Percentiles rank a stretch among this genome's conserved stretches.
phyloP scores from a whole-genome alignment of 1,140 invertebrate species.

The Ylistrum balloti region DNA sequence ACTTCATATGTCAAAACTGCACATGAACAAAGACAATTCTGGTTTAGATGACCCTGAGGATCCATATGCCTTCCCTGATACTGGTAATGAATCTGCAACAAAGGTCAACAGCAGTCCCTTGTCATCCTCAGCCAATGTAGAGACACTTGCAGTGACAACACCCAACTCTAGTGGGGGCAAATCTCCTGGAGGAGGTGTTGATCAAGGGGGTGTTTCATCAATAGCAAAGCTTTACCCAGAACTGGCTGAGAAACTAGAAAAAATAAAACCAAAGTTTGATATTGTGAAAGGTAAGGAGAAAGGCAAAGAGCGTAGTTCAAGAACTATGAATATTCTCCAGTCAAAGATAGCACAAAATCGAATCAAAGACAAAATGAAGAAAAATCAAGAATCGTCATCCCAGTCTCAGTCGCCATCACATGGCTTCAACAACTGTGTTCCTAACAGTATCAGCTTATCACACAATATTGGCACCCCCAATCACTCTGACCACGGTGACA shows the following conservation, averaged over 20 bases:
- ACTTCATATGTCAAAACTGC: conserved; percentile 50
- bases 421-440: conserved; percentile 54
- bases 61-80: conserved; percentile 85
- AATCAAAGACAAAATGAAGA: conserved; percentile 83
- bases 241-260: conserved; percentile 80
- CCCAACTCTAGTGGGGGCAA: conserved; percentile 56
- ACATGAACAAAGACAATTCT: conserved; percentile 62
- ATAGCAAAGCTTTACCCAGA: conserved; percentile 81
- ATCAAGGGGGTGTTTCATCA: conserved; percentile 63
- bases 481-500: conserved; percentile 16
- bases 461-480: conserved; percentile 53
- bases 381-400: conserved; percentile 77
- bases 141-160: conserved; percentile 53
- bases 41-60: conserved; percentile 81
- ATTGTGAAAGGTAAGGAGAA: conserved; percentile 65
- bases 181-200: conserved; percentile 61
- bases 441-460: conserved; percentile 52
- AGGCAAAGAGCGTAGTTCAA: conserved; percentile 80
- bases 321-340: conserved; percentile 84
- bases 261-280: conserved; percentile 76
- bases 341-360: conserved; percentile 84
- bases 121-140: conserved; percentile 53
- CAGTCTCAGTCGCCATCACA: conserved; percentile 69
- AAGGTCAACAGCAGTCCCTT: conserved; percentile 51
- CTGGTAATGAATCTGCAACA: conserved; percentile 52